These are phyloP conservation scores for Agapornis roseicollis DNA, from an alignment of 2,113 vertebrate genomes.

Conservation along the genomic window DNA sequence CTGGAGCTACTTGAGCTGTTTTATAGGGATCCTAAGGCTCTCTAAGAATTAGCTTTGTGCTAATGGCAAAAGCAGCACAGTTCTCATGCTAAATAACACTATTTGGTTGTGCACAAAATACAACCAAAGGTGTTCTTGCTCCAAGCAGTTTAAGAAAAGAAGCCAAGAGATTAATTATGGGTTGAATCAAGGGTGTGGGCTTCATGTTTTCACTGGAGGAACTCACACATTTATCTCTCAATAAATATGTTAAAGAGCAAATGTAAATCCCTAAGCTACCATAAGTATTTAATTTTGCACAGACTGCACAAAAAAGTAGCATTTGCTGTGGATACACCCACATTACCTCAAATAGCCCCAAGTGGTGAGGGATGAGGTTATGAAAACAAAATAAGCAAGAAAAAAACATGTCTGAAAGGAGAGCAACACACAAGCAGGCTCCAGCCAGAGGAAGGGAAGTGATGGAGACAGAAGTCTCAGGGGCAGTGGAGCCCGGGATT, in stretches of 20 bases:
- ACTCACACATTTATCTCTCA: background rate
- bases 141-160: background rate
- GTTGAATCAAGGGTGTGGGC: background rate
- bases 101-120: background rate
- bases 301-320: background rate
- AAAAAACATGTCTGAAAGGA: background rate
- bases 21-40: background rate
- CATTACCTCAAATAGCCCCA: background rate
- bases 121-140: background rate
- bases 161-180: background rate
- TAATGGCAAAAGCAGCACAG: background rate
- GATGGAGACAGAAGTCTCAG: constrained; percentile 2
- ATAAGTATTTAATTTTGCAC: constrained; percentile 4
- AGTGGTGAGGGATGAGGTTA: background rate
- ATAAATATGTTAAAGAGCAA: constrained; percentile 5
- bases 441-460: constrained; percentile 10
- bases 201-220: background rate
- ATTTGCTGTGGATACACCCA: constrained; percentile 3
- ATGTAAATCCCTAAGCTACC: background rate
- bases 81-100: background rate
- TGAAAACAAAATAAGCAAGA: background rate
- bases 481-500: background rate
- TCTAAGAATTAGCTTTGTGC: background rate
- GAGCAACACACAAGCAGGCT: background rate
- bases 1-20: background rate